Base-by-base conservation (phyloP, 2,113 vertebrate genomes). In the Struthio camelus region DNA sequence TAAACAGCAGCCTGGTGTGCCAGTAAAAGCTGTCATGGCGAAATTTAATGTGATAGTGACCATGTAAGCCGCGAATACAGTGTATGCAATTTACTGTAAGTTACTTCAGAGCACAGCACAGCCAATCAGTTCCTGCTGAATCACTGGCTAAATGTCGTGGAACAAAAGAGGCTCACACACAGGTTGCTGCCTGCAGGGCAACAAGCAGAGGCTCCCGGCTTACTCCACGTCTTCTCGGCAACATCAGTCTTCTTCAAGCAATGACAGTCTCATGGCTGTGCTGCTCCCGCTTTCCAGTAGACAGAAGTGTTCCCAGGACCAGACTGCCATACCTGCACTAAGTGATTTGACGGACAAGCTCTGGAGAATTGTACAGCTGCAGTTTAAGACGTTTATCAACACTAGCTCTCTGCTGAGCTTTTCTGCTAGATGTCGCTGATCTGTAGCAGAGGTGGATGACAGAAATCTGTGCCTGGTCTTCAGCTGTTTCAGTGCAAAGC, bases 21-120 rank as follows among this genome's bases (percentile, higher is more conserved):
- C 92, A 92, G 95, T 82, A 93, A 96, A 94, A 96, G 94, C 90
- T 73, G 75, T 93, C 90, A 78, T 95, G 93, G 94, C 81, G 53
- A 73, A 95, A 73, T 73, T 54, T 50, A 70, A 59, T 17, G 54
- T 36, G 73, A 85, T 40, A 95, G 93, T 76, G 75, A 73, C 95
- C 83, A 85, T 94, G 89, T 91, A 42, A 95, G 85, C 76, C 75
- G 64, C 64, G 93, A 96, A 92, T 40, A 73, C 87, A 36, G 56
- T n/a, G 76, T 50, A 53, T 0, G 1, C 87, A 62, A 53, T 95
- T 94, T 80, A 92, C 90, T 91, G 86, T 46, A 78, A 71, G 66
- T 66, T 78, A 38, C 65, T 72, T 78, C 34, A 2, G 89, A 71
- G 90, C 70, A 58, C 69, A 71, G 91, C 77, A 62, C 1, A 1